phyloP scores from a whole-genome alignment of 2,888 invertebrate genomes.

The Hirtodrosophila cameraria region DNA sequence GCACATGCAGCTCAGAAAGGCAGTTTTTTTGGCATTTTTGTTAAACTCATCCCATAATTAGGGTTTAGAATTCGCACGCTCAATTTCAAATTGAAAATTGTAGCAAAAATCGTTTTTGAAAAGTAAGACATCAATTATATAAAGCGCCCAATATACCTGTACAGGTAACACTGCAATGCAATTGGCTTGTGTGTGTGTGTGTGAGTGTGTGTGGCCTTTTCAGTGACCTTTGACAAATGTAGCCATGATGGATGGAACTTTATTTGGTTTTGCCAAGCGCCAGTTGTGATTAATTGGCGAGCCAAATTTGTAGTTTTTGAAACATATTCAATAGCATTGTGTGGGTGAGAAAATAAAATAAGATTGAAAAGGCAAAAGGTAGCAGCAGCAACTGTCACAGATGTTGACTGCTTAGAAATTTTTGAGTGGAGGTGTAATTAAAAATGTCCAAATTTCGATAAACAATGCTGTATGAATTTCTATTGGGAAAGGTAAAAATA shows the following conservation, averaged over 20 bases:
- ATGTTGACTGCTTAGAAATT: background rate
- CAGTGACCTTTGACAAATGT: slow-evolving; percentile 74
- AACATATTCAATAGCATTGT: slow-evolving; percentile 7
- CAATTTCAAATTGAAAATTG: slow-evolving; percentile 78
- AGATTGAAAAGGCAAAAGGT: background rate
- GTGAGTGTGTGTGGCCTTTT: slow-evolving; percentile 60
- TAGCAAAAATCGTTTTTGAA: slow-evolving; percentile 43
- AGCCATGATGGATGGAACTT: slow-evolving; percentile 56
- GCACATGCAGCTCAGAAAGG: slow-evolving; percentile 29
- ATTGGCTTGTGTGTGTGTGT: slow-evolving; percentile 15
- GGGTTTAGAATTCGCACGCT: slow-evolving; percentile 78
- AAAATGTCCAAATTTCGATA: too few relatives aligned
- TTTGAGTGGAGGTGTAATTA: too few relatives aligned
- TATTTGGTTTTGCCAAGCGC: slow-evolving; percentile 54
- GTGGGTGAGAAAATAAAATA: slow-evolving; percentile 8
- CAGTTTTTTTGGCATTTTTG: slow-evolving; percentile 28
- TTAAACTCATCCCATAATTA: slow-evolving; percentile 68
- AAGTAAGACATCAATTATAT: slow-evolving; percentile 72
- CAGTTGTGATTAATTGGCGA: slow-evolving; percentile 64
- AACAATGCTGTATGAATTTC: too few relatives aligned
- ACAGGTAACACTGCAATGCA: slow-evolving; percentile 50
- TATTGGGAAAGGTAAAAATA: too few relatives aligned
- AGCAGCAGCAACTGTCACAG: slow-evolving; percentile 4
- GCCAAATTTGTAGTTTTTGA: slow-evolving; percentile 23
- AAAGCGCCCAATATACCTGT: slow-evolving; percentile 5